Conservation (phyloP, 2,113 vertebrate genomes). For the Leuciscus idus region DNA sequence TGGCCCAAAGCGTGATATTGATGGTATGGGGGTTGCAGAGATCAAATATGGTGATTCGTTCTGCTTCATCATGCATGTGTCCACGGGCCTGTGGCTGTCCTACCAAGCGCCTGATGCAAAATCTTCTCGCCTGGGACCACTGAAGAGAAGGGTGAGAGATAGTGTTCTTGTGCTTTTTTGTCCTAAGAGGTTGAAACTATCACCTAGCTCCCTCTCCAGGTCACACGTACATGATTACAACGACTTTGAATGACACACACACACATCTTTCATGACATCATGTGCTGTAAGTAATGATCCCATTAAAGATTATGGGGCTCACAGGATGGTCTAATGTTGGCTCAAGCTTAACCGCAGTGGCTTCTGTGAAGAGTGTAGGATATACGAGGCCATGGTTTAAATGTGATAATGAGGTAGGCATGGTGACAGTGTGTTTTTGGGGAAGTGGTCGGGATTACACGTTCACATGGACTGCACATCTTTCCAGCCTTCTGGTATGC, state of each 20-base stretch:
- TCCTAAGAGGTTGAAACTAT: not conserved
- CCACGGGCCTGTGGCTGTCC: conserved; percentile 91
- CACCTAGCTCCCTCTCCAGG: not conserved
- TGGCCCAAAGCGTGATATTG: conserved; percentile 88
- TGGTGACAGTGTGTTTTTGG: conserved; percentile 62
- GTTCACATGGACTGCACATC: conserved; percentile 16
- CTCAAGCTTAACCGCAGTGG: conserved; percentile 35
- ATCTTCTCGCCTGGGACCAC: conserved; percentile 89
- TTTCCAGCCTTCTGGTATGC: conserved; percentile 32
- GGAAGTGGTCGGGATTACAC: conserved; percentile 62
- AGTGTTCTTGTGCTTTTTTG: not conserved
- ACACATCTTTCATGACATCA: conserved; percentile 16
- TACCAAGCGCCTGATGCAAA: conserved; percentile 94
- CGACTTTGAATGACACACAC: conserved; percentile 20
- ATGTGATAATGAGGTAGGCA: conserved; percentile 63
- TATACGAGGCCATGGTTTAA: conserved; percentile 48
- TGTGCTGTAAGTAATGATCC: conserved; percentile 17
- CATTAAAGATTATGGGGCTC: conserved; percentile 33
- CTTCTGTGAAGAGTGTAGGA: conserved; percentile 36
- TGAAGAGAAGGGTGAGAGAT: conserved; percentile 88
- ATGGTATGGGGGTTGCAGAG: conserved; percentile 94
- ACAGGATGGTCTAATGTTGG: conserved; percentile 21
- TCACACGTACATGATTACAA: not conserved
- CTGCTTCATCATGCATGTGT: conserved; percentile 91
- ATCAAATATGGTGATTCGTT: conserved; percentile 95